phyloP scores from a whole-genome alignment of 1,140 invertebrate species.

The Campoletis sonorensis region DNA sequence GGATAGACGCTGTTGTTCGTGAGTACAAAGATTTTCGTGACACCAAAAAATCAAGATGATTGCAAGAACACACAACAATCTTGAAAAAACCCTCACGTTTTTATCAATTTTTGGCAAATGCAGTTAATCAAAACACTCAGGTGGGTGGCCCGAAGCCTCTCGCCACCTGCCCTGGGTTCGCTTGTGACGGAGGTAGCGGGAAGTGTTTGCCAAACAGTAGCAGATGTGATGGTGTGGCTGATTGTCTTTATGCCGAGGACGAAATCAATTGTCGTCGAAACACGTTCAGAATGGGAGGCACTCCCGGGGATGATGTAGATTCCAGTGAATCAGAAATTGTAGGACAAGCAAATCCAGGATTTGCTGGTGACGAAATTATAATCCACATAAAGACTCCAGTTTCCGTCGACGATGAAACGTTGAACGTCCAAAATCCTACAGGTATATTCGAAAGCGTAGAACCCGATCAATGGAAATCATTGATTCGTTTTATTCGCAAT shows the following conservation, averaged over 20 bases:
- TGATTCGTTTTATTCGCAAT: too few species aligned
- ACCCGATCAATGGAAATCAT: too few species aligned
- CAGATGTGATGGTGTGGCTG: slow-evolving; percentile 83
- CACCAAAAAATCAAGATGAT: background rate
- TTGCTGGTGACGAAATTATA: background rate
- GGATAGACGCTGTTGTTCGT: slow-evolving; percentile 82
- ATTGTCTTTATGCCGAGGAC: slow-evolving; percentile 87
- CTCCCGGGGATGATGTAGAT: background rate
- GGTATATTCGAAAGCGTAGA: background rate
- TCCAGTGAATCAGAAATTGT: background rate
- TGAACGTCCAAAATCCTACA: background rate
- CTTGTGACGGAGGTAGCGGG: slow-evolving; percentile 79
- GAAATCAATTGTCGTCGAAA: slow-evolving; percentile 79
- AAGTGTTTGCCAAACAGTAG: slow-evolving; percentile 82
- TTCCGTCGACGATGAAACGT: background rate
- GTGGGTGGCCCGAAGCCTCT: slow-evolving; percentile 73
- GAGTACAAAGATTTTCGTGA: slow-evolving; percentile 36
- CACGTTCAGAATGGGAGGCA: background rate
- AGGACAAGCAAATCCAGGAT: background rate
- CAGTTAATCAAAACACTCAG: background rate
- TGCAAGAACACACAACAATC: too few species aligned
- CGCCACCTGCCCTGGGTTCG: slow-evolving; percentile 83
- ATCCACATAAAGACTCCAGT: background rate
- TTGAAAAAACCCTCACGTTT: too few species aligned
- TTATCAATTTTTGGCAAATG: background rate